These are phyloP conservation scores for Ceratothoa steindachneri DNA, from an alignment of 2,888 invertebrate species.

Conservation along the genomic window DNA sequence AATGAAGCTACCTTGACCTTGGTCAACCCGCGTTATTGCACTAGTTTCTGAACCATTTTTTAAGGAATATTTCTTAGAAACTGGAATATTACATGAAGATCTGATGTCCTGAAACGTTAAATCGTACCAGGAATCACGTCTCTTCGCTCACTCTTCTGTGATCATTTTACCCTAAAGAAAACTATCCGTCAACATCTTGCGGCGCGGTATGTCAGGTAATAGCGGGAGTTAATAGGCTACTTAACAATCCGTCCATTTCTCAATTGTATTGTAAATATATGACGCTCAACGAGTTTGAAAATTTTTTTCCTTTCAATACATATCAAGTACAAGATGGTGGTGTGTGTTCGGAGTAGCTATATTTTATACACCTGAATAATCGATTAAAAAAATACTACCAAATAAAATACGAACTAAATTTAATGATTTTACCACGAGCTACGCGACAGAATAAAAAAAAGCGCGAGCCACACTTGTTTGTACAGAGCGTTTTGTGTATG, in stretches of 20 bases:
- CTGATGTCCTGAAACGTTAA: too few species aligned
- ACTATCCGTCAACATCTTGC: too few species aligned
- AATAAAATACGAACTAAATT: background rate
- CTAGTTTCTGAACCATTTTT: too few species aligned
- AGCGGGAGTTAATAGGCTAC: background rate
- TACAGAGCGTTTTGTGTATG: constrained; percentile 8
- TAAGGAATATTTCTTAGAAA: too few species aligned
- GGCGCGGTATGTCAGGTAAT: background rate
- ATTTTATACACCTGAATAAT: background rate
- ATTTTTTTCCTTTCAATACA: background rate
- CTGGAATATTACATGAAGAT: too few species aligned
- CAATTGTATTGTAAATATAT: background rate
- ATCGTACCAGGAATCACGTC: background rate
- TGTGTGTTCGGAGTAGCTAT: background rate
- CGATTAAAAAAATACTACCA: background rate
- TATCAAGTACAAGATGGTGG: constrained; percentile 11
- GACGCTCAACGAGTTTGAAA: constrained; percentile 10
- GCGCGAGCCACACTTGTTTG: background rate
- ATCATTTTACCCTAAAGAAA: background rate
- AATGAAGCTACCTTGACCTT: too few species aligned
- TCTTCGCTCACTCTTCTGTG: background rate
- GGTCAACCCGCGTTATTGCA: too few species aligned
- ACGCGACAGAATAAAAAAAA: too few species aligned
- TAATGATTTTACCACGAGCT: background rate
- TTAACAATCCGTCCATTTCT: background rate